These are phyloP conservation scores for Gymnorhina tibicen DNA, from an alignment of 2,113 vertebrate genomes.

Conservation along the genomic window DNA sequence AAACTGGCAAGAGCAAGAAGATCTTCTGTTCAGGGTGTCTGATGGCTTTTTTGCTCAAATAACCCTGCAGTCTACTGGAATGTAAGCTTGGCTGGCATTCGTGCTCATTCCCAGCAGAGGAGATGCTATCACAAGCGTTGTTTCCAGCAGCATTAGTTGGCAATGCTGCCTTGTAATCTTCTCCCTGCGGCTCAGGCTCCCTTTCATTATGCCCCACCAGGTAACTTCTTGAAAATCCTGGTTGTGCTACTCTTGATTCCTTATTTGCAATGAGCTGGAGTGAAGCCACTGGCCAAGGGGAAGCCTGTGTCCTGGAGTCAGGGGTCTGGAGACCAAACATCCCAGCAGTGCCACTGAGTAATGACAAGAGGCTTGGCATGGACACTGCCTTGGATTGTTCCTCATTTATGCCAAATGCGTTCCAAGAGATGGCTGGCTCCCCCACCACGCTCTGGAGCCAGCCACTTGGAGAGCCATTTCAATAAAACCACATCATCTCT, in stretches of 20 bases:
- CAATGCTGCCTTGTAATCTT: background rate
- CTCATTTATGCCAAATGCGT: background rate
- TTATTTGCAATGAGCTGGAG: background rate
- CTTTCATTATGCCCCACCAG: background rate
- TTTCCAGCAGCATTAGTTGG: background rate
- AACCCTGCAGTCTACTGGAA: background rate
- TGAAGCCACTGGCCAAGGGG: background rate
- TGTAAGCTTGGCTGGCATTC: background rate
- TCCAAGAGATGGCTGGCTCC: conserved; percentile 28
- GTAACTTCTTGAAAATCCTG: background rate
- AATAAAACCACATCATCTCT: conserved; percentile 4
- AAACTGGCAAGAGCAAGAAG: background rate
- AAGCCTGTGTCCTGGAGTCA: background rate
- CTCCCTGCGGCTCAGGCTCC: background rate
- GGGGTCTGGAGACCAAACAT: background rate
- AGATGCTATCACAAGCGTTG: background rate
- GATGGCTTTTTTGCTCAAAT: background rate
- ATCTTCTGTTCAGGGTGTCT: background rate
- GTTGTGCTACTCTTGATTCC: background rate
- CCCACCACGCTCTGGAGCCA: background rate
- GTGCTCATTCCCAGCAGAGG: background rate
- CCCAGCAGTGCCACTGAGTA: fast-evolving
- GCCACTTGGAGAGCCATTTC: background rate
- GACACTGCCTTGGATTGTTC: background rate
- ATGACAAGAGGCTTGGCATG: background rate